Percentiles rank a stretch among this genome's conserved stretches.
Conservation (phyloP, 1,140 invertebrate species). For the Macrostomum lignano region DNA sequence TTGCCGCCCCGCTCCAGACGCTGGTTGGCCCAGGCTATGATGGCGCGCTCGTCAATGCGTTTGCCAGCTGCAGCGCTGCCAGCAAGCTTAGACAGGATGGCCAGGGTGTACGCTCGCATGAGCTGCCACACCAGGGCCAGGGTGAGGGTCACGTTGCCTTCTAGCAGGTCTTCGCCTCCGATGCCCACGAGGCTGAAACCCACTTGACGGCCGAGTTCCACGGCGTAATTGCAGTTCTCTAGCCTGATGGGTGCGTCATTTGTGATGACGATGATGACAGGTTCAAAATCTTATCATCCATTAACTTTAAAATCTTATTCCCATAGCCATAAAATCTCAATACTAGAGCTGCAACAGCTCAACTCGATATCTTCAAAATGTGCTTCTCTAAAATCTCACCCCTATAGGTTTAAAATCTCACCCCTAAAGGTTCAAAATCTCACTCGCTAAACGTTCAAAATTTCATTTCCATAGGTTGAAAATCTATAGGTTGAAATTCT, state of each 20-base stretch:
- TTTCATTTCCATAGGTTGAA: too few relatives aligned
- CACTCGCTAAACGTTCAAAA: too few relatives aligned
- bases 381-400: too few relatives aligned
- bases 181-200: constrained; percentile 61
- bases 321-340: too few relatives aligned
- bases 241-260: too few relatives aligned
- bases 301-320: constrained; percentile 2
- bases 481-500: too few relatives aligned
- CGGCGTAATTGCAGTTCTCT: constrained; percentile 22
- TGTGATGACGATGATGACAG: constrained; percentile 9
- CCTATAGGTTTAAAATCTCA: too few relatives aligned
- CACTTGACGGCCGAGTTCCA: constrained; percentile 15
- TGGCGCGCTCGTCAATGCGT: neutral
- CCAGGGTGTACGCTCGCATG: constrained; percentile 30
- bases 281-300: constrained; percentile 13
- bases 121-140: constrained; percentile 92
- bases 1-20: neutral
- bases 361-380: too few relatives aligned
- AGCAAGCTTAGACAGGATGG: neutral
- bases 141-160: constrained; percentile 76
- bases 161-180: constrained; percentile 69
- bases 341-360: too few relatives aligned
- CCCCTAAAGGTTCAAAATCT: too few relatives aligned
- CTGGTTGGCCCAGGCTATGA: neutral
- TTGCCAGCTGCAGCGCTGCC: neutral